Conservation (phyloP, 2,113 vertebrate genomes). For the Tringa solitaria region DNA sequence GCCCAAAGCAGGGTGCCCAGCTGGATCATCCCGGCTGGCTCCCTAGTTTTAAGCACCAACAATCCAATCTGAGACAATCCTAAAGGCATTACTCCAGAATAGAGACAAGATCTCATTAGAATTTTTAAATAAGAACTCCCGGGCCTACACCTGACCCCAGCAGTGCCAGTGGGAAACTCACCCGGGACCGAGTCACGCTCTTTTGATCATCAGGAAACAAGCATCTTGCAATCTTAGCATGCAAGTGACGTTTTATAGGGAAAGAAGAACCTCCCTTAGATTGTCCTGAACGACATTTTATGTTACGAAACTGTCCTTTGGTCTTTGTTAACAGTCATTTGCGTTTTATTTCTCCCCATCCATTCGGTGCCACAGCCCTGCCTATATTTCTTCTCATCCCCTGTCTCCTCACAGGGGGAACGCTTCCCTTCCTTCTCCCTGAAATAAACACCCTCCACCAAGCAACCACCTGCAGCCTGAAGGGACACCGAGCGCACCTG, state of each 20-base stretch:
- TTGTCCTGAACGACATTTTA: background rate
- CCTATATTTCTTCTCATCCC: background rate
- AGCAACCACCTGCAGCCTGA: background rate
- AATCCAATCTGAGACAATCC: background rate
- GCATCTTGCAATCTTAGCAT: accelerated
- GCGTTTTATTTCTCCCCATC: background rate
- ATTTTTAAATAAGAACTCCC: background rate
- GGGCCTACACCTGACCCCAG: background rate
- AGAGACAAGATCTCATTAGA: background rate
- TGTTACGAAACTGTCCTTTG: background rate
- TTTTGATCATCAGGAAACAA: background rate
- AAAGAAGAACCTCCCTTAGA: background rate
- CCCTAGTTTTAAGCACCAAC: background rate
- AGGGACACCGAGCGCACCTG: background rate
- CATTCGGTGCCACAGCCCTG: background rate
- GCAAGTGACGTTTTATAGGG: background rate
- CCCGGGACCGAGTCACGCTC: accelerated
- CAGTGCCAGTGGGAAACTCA: background rate
- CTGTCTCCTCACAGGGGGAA: background rate
- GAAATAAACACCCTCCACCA: background rate
- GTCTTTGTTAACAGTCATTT: accelerated
- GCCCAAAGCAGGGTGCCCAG: background rate
- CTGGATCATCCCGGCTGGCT: background rate
- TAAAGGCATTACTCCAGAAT: background rate
- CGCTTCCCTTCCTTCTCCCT: background rate